Conservation (phyloP, 2,888 invertebrate species). For the Carterocephalus palaemon region DNA sequence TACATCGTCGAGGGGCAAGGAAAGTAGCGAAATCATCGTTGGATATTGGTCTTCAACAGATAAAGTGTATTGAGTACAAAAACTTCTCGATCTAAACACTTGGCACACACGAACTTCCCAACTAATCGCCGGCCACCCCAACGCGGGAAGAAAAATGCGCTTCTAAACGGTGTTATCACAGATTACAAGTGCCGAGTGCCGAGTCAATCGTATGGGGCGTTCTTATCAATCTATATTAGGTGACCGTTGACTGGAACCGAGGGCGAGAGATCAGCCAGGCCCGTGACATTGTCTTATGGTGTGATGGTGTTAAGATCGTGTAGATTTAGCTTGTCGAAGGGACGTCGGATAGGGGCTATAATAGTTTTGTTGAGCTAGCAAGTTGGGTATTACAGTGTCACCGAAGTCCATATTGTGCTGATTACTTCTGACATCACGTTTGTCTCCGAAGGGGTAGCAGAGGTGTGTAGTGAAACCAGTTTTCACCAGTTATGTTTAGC, state of each 20-base stretch:
- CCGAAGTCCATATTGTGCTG: no score
- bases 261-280: constrained; percentile 2
- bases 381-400: no score
- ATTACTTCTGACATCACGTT: no score
- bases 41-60: no score
- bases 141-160: constrained; percentile 28
- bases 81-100: constrained; percentile 1
- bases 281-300: constrained; percentile 7
- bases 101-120: constrained; percentile 6
- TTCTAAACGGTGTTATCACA: constrained; percentile 33
- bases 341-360: no score
- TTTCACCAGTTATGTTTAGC: no score
- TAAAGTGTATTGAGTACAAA: no score
- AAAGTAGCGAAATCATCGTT: neutral
- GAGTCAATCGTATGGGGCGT: constrained; percentile 29
- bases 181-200: constrained; percentile 39
- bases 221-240: constrained; percentile 49
- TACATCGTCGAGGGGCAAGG: neutral
- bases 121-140: constrained; percentile 19
- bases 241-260: constrained; percentile 28
- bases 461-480: no score
- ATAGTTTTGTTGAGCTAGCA: no score
- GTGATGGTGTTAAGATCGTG: constrained; percentile 10
- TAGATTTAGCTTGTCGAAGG: constrained; percentile 13
- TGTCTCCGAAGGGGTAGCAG: no score